Percentiles rank a stretch among this genome's conserved stretches.
These are phyloP conservation scores for Drosophila atripex DNA, from an alignment of 2,888 invertebrate genomes.

Conservation along the genomic window DNA sequence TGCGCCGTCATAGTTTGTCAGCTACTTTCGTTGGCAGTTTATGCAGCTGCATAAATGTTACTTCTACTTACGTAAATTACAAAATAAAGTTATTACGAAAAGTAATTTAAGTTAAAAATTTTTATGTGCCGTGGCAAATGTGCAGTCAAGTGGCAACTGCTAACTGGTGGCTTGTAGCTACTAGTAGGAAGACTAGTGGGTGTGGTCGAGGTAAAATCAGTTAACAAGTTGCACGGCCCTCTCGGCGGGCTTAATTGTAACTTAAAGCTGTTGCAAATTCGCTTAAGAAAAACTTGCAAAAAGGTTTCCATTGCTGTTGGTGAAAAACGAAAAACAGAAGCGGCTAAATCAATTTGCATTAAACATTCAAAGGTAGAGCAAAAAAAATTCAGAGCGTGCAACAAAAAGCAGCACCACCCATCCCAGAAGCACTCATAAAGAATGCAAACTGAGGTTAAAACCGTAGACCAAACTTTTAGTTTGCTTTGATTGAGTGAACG, in stretches of 20 bases:
- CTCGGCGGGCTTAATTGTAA: conserved; percentile 47
- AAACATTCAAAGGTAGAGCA: conserved; percentile 42
- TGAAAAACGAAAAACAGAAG: conserved; percentile 25
- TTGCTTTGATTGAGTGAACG: conserved; percentile 52
- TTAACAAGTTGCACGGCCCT: conserved; percentile 62
- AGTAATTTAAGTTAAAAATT: conserved; percentile 78
- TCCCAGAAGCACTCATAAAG: conserved; percentile 50
- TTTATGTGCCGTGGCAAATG: conserved; percentile 69
- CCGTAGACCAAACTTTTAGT: conserved; percentile 51
- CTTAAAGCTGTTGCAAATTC: conserved; percentile 57
- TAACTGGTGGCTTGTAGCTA: conserved; percentile 30
- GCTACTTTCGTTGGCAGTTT: conserved; percentile 70
- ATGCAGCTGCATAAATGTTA: conserved; percentile 77
- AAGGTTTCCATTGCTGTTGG: conserved; percentile 10
- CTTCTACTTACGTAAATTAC: conserved; percentile 77
- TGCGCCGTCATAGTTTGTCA: conserved; percentile 74
- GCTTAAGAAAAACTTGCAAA: conserved; percentile 31
- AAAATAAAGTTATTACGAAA: conserved; percentile 77
- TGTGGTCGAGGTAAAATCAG: conserved; percentile 57
- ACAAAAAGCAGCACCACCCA: conserved; percentile 20
- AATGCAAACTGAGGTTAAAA: conserved; percentile 58
- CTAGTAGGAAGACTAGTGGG: conserved; percentile 46
- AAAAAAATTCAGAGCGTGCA: conserved; percentile 17
- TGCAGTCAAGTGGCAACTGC: conserved; percentile 67
- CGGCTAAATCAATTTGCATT: conserved; percentile 63